A percentile compares a stretch with the other conserved stretches of the same genome.
These are phyloP conservation scores for Temnothorax nylanderi DNA, from an alignment of 1,140 invertebrate genomes.

Conservation along the genomic window DNA sequence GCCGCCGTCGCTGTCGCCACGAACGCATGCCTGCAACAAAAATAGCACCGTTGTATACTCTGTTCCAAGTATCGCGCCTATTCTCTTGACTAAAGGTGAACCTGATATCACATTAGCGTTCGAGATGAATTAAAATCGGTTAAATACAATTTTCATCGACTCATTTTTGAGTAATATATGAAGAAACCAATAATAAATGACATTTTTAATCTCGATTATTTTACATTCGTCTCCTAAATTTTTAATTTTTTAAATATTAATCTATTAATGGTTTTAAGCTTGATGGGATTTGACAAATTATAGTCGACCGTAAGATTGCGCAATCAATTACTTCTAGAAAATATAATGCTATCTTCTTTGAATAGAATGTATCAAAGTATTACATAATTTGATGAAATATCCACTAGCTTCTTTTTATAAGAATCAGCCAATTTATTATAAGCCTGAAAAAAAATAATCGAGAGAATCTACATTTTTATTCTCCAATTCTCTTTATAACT, in stretches of 20 bases:
- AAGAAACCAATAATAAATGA: neutral
- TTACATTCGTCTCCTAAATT: neutral
- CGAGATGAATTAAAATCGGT: neutral
- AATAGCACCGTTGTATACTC: conserved; percentile 65
- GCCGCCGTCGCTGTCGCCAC: conserved; percentile 31
- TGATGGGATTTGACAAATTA: neutral
- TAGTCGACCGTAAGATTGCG: neutral
- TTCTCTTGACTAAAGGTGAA: conserved; percentile 6
- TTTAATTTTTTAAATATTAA: neutral
- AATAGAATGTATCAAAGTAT: neutral
- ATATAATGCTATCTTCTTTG: neutral
- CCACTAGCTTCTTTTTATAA: neutral
- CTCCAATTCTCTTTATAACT: neutral
- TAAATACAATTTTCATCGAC: neutral
- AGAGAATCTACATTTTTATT: neutral
- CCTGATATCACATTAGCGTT: neutral
- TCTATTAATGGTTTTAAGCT: neutral
- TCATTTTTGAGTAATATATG: neutral
- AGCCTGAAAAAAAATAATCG: neutral
- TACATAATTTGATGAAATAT: neutral
- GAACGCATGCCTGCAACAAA: conserved; percentile 67
- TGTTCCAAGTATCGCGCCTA: conserved; percentile 11
- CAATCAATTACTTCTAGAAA: neutral
- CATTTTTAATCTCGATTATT: neutral
- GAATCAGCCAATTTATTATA: neutral